Base-by-base conservation (phyloP, 2,888 invertebrate species). In the Furcula furcula region DNA sequence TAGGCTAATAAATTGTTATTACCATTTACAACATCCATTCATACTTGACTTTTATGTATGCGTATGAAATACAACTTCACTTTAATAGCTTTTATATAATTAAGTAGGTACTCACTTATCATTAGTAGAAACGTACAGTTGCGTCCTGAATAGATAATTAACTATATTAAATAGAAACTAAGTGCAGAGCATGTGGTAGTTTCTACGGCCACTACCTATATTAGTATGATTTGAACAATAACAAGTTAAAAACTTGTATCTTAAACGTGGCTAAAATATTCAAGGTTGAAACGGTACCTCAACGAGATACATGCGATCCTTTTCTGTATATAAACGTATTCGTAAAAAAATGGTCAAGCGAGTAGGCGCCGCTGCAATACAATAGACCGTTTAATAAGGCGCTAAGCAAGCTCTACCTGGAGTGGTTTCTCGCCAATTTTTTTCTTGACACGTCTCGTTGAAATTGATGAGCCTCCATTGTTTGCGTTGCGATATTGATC, bases 321-420 rank as follows among this genome's bases (percentile, higher is more conserved):
- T 62, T 70, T 54, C 66, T 67, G 60, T 70, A 65, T 64, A 55
- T 55, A 53, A n/a, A 40, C 51, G 44, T 51, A 48, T 55, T 37
- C 47, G 55, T 62, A 65, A 75, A 75, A 66, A 78, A 77, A 70
- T 59, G 64, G 63, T 48, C 62, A 55, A 28, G n/a, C n/a, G 56
- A 63, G 53, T 57, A 76, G 80, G 83, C 84, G 85, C 84, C 84
- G 62, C 52, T 59, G 51, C 54, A 52, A 53, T 61, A 83, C 82
- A 85, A 85, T 78, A 65, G 73, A 42, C 54, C 59, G 55, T 69
- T 67, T 70, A 71, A 65, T 59, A 68, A 75, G 79, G 74, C 79
- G 78, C 73, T 78, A 72, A 73, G 63, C 59, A 63, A 55, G 44
- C 51, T 69, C 64, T 85, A 85, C 85, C 85, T 85, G 85, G 49